These are phyloP conservation scores for Phalloptychus januarius DNA, from an alignment of 2,797 vertebrate genomes.

Conservation along the genomic window DNA sequence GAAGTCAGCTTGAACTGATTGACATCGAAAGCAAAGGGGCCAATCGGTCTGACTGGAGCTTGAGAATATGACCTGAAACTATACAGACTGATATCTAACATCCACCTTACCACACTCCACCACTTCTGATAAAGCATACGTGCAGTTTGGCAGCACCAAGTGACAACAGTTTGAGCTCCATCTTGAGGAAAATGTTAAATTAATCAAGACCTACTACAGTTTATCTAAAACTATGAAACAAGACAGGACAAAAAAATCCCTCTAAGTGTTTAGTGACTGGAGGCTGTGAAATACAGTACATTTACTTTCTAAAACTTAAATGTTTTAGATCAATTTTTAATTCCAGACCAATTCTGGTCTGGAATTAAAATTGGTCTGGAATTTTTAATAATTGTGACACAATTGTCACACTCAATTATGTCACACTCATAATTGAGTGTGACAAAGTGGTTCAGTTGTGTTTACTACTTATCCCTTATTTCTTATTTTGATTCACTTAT, in stretches of 20 bases:
- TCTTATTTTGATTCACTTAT: no score
- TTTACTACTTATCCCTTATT: no score
- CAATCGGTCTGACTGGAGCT: neutral
- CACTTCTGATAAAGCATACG: neutral
- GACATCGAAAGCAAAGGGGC: neutral
- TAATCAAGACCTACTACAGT: neutral
- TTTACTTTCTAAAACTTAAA: neutral
- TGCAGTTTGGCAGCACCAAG: neutral
- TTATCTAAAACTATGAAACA: neutral
- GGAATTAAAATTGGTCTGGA: no score
- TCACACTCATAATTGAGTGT: no score
- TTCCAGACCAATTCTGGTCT: no score
- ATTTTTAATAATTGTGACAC: no score
- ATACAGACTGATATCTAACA: neutral
- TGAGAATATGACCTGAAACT: neutral
- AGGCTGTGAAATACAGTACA: neutral
- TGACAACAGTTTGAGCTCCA: constrained; percentile 28
- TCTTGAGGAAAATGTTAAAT: constrained; percentile 30
- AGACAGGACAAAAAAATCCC: neutral
- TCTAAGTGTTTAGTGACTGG: neutral
- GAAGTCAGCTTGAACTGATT: neutral
- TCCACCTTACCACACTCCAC: neutral
- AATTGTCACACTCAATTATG: no score
- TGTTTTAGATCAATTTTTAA: neutral
- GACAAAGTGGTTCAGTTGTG: no score